Evolutionary conservation across 2,888 invertebrate genomes (phyloP).

Genomic region (Drosophila rellima): DNA sequence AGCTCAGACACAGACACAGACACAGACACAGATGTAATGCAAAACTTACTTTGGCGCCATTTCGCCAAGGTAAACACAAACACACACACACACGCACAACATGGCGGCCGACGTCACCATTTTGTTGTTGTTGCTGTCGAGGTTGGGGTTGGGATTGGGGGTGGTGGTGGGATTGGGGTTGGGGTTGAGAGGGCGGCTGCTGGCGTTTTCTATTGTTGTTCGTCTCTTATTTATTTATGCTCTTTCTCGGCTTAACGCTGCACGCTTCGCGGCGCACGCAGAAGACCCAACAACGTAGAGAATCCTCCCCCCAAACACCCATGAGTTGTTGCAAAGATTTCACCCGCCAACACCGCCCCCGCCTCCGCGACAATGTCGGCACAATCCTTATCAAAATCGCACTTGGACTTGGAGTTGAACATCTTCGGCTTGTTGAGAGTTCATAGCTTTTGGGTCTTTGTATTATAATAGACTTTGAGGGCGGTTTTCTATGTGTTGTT

Average conservation of each 20-base stretch:
- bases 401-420: constrained; percentile 48
- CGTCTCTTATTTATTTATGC: constrained; percentile 77
- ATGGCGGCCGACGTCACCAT: constrained; percentile 79
- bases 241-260: constrained; percentile 81
- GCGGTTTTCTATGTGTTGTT: constrained; percentile 44
- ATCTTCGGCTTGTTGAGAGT: constrained; percentile 64
- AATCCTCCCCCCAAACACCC: constrained; percentile 1
- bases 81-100: constrained; percentile 37
- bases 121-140: constrained; percentile 52
- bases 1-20: constrained; percentile 1
- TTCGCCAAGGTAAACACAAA: constrained; percentile 42
- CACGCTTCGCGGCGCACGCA: constrained; percentile 73
- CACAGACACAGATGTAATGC: constrained; percentile 1
- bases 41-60: constrained; percentile 10
- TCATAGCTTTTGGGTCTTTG: constrained; percentile 68
- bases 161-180: constrained; percentile 11
- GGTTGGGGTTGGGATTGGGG: background rate
- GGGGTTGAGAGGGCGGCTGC: constrained; percentile 19
- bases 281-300: constrained; percentile 14
- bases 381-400: constrained; percentile 62
- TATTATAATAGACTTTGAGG: constrained; percentile 64
- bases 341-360: background rate
- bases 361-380: constrained; percentile 31
- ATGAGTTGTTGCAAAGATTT: constrained; percentile 40
- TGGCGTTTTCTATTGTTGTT: constrained; percentile 65